phyloP scores from a whole-genome alignment of 2,888 invertebrate genomes.

The Lithosia quadra region DNA sequence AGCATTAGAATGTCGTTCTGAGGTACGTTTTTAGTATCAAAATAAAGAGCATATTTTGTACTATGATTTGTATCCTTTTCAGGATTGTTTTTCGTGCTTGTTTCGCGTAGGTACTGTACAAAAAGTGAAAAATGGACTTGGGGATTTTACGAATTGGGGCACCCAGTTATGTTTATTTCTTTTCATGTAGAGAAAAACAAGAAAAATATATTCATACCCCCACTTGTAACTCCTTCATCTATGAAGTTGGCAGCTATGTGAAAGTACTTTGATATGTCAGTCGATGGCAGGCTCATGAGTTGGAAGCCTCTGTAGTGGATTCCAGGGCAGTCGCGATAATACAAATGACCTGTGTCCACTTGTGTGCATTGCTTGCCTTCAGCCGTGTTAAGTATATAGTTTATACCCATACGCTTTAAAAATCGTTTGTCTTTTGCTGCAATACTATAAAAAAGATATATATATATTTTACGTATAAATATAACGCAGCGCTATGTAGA shows the following conservation, averaged over 20 bases:
- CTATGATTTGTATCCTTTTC: too few relatives aligned
- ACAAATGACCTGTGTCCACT: slow-evolving; percentile 92
- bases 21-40: too few relatives aligned
- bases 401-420: slow-evolving; percentile 91
- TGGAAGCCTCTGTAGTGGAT: slow-evolving; percentile 92
- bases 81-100: too few relatives aligned
- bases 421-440: slow-evolving; percentile 93
- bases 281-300: slow-evolving; percentile 92
- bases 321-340: slow-evolving; percentile 90
- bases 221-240: slow-evolving; percentile 90
- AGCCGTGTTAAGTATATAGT: slow-evolving; percentile 95
- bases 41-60: too few relatives aligned
- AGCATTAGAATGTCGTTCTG: too few relatives aligned
- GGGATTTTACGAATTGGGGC: too few relatives aligned
- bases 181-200: too few relatives aligned
- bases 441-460: slow-evolving; percentile 83
- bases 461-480: background rate
- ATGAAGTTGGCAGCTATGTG: slow-evolving; percentile 93
- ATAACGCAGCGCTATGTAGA: background rate
- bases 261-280: slow-evolving; percentile 94
- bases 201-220: slow-evolving; percentile 84
- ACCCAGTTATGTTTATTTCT: too few relatives aligned
- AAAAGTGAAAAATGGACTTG: too few relatives aligned
- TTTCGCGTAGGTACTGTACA: too few relatives aligned
- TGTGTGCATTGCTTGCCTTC: slow-evolving; percentile 93